Conservation (phyloP, 2,797 vertebrate species). For the Lemur catta region DNA sequence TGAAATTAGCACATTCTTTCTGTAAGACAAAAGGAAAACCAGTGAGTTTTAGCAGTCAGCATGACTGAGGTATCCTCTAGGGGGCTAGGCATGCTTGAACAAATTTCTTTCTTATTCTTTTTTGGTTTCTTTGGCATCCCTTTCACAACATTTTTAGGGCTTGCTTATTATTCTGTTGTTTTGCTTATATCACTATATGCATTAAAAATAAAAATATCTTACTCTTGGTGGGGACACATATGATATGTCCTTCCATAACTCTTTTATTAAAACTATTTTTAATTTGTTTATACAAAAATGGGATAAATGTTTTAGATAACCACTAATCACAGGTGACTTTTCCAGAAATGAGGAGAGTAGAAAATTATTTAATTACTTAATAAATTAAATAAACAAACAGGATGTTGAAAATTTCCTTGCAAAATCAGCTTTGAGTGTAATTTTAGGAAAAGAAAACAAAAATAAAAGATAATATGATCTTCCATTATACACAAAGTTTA, state of each 20-base stretch:
- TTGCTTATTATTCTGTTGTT: constrained; percentile 60
- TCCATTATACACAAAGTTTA: background rate
- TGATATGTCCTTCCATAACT: background rate
- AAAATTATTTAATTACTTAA: background rate
- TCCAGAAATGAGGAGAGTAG: background rate
- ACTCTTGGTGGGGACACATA: background rate
- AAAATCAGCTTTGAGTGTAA: background rate
- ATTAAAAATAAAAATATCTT: constrained; percentile 55
- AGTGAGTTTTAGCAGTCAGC: constrained; percentile 68
- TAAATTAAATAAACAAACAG: background rate
- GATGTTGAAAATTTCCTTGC: background rate
- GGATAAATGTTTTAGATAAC: background rate
- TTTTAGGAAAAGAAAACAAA: constrained; percentile 17
- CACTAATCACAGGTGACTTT: background rate
- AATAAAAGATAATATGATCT: background rate
- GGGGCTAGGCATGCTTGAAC: background rate
- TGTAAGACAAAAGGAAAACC: constrained; percentile 83
- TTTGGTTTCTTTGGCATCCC: constrained; percentile 3
- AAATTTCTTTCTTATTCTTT: constrained; percentile 64
- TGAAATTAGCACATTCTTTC: constrained; percentile 97
- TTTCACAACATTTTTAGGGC: constrained; percentile 46
- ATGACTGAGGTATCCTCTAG: constrained; percentile 44
- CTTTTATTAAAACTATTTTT: background rate
- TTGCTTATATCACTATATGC: constrained; percentile 56
- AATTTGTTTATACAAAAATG: background rate